Conservation (phyloP, 1,140 invertebrate genomes). For the Drosophila serrata region DNA sequence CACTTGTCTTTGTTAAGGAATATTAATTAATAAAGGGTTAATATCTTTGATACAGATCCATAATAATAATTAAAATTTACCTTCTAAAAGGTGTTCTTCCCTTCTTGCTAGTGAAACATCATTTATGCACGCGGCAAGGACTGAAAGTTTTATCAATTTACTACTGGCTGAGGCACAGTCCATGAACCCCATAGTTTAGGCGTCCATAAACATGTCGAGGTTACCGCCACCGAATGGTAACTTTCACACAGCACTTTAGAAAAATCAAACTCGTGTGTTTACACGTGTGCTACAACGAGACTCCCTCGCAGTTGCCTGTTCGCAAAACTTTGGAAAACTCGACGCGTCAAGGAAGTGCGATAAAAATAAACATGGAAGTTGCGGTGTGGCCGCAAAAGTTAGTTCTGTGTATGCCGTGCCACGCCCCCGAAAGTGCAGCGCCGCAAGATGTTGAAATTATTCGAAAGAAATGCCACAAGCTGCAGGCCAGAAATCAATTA, state of each 20-base stretch:
- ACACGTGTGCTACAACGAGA: constrained; percentile 18
- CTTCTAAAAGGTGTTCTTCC: too few species aligned
- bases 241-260: constrained; percentile 52
- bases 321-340: constrained; percentile 50
- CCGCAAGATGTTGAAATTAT: constrained; percentile 23
- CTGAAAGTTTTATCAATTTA: constrained; percentile 51
- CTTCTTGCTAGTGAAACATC: background rate
- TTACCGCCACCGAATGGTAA: constrained; percentile 47
- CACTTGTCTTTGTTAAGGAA: background rate
- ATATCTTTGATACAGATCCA: background rate
- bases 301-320: constrained; percentile 27
- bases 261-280: constrained; percentile 54
- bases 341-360: constrained; percentile 60
- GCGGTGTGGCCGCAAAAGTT: constrained; percentile 18
- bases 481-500: constrained; percentile 45
- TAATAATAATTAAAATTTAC: background rate
- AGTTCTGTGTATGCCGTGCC: background rate
- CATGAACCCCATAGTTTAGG: constrained; percentile 42
- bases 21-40: background rate
- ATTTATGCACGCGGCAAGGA: constrained; percentile 26
- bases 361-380: constrained; percentile 65
- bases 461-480: constrained; percentile 26
- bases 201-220: constrained; percentile 46
- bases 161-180: constrained; percentile 26
- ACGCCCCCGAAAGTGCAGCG: constrained; percentile 6